These are phyloP conservation scores for Micropoecilia bifurca DNA, from an alignment of 2,797 vertebrate species.

Conservation along the genomic window DNA sequence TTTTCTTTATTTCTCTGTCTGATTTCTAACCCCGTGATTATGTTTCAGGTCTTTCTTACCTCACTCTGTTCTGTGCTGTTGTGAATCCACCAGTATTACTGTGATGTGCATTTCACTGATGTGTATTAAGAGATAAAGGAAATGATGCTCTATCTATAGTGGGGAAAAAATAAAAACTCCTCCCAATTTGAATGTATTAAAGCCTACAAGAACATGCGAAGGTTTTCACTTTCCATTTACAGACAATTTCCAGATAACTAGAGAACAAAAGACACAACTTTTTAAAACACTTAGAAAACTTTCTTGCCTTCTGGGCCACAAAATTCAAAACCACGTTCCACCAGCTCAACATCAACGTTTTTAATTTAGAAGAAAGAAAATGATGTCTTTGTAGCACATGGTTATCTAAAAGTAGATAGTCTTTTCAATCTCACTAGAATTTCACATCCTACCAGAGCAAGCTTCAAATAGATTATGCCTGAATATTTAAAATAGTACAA, in stretches of 20 bases:
- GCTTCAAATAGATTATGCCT: constrained; percentile 46
- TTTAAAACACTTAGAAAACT: constrained; percentile 53
- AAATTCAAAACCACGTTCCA: constrained; percentile 36
- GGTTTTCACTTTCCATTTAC: background rate
- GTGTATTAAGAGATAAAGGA: constrained; percentile 22
- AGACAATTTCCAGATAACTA: background rate
- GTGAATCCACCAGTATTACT: constrained; percentile 8
- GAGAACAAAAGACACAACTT: constrained; percentile 4
- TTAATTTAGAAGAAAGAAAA: constrained; percentile 68
- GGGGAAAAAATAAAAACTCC: background rate
- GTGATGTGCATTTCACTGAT: constrained; percentile 2
- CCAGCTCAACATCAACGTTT: constrained; percentile 63
- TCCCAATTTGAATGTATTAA: background rate
- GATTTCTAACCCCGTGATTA: constrained; percentile 20
- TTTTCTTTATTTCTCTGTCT: constrained; percentile 41
- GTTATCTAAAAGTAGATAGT: constrained; percentile 49
- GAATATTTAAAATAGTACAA: constrained; percentile 57
- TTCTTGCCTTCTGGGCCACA: constrained; percentile 45
- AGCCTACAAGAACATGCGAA: background rate
- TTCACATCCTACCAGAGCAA: constrained; percentile 53
- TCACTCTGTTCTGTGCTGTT: background rate
- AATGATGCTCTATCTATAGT: background rate
- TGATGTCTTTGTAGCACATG: constrained; percentile 53
- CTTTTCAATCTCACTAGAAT: constrained; percentile 67
- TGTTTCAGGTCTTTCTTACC: constrained; percentile 6